These are phyloP conservation scores for Climacteris rufus DNA, from an alignment of 2,113 vertebrate genomes.

Conservation along the genomic window DNA sequence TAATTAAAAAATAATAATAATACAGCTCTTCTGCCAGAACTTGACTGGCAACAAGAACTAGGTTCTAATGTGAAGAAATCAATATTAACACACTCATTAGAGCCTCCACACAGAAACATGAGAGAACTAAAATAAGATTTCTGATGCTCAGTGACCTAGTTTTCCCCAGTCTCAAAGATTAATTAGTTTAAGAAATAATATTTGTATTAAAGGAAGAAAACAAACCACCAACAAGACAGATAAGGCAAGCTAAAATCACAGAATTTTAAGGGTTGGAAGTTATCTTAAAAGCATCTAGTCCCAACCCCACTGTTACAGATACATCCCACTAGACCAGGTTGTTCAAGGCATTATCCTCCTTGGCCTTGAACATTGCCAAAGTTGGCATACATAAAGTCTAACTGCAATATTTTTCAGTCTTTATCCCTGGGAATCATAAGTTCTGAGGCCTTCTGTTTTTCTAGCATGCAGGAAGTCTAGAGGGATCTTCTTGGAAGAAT, in stretches of 20 bases:
- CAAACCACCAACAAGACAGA: neutral
- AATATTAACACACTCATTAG: slow-evolving; percentile 27
- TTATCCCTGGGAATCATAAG: neutral
- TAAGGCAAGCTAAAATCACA: neutral
- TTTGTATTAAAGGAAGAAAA: slow-evolving; percentile 2
- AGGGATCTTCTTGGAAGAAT: neutral
- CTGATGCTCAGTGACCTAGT: neutral
- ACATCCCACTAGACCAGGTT: neutral
- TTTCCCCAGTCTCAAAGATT: neutral
- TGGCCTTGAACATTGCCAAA: neutral
- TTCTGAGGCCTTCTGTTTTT: neutral
- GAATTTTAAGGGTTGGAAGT: neutral
- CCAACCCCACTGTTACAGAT: no score
- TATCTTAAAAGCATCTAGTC: neutral
- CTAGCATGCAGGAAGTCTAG: neutral
- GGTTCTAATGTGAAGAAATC: slow-evolving; percentile 20
- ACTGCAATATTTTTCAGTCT: neutral
- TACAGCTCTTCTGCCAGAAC: neutral
- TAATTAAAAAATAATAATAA: slow-evolving; percentile 14
- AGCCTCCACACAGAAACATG: neutral
- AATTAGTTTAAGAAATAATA: slow-evolving; percentile 30
- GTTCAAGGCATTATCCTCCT: neutral
- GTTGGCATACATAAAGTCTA: neutral
- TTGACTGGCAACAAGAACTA: slow-evolving; percentile 13
- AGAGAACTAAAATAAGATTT: slow-evolving; percentile 23